Evolutionary conservation across 2,113 vertebrate genomes (phyloP), one percentile per base, ranked within the genome.

Genomic region (Sturnus vulgaris): DNA sequence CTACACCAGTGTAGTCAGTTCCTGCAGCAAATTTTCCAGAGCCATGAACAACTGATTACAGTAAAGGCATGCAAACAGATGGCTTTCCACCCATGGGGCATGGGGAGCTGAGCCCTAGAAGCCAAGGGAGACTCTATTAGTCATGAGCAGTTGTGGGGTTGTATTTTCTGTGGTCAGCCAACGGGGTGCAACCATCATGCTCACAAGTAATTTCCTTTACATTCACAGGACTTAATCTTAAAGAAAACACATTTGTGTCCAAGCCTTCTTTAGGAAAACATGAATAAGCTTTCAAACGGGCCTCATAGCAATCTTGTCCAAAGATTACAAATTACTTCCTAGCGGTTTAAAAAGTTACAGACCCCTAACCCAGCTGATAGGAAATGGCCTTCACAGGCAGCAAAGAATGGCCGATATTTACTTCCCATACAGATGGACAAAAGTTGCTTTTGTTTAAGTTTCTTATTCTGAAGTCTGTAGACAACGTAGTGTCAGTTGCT

Each of bases 291-390:
- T 96, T 82, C 86, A 92, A 93, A 92, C 1, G 10, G 77, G 86
- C 60, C 72, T 92, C 88, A 86, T 0, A 39, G 72, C 64, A 93
- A 96, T 95, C 90, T 82, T 83, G 86, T 95, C 96, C 95, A 96
- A 97, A 90, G 92, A 95, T 94, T 95, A 97, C 95, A 95, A 94
- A 94, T 95, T 96, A 93, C 93, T 96, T 96, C 95, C 93, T 93
- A 88, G 83, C 31, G n/a, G 52, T 96, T 96, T 82, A 91, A 94
- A 93, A 90, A 92, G 65, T 86, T 82, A 92, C 71, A 94, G 85
- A 96, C 82, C 90, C 96, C 80, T 81, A 92, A 59, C 22, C 44
- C 86, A 94, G 72, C 71, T 86, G 92, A 96, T 92, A 97, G 88
- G 92, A 95, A 94, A 88, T 4, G 28, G 92, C 47, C 85, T 86